A percentile compares a stretch with the other conserved stretches of the same genome.
Conservation (phyloP, 2,113 vertebrate genomes). For the Cephalopterus ornatus region DNA sequence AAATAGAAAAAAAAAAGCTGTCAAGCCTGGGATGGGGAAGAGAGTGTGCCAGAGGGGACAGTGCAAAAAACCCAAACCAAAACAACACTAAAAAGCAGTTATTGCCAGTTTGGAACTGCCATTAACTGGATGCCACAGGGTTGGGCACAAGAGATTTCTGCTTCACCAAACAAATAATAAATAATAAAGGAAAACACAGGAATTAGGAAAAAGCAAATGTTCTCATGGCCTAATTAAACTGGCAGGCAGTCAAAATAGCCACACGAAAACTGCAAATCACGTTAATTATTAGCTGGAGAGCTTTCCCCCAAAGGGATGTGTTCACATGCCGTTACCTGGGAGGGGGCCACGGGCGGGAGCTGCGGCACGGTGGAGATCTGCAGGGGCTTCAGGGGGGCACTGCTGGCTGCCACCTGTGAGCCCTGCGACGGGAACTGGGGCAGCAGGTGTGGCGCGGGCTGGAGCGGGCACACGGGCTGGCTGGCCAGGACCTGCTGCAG, state of each 20-base stretch:
- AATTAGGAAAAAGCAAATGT: neutral
- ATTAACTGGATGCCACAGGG: neutral
- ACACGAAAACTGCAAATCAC: neutral
- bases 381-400: slow-evolving; percentile 75
- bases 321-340: slow-evolving; percentile 64
- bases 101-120: neutral
- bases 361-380: slow-evolving; percentile 79
- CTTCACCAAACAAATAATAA: neutral
- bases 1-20: neutral
- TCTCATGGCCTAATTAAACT: neutral
- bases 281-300: neutral
- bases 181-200: neutral
- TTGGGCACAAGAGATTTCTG: neutral
- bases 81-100: neutral
- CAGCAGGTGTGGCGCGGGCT: slow-evolving; percentile 64
- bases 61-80: neutral
- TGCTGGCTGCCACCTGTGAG: slow-evolving; percentile 66
- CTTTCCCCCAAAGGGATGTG: fast-evolving
- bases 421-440: slow-evolving; percentile 68
- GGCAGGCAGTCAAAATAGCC: neutral
- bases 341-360: slow-evolving; percentile 61
- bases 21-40: neutral
- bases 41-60: neutral
- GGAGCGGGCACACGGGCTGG: slow-evolving; percentile 69
- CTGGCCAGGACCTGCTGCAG: slow-evolving; percentile 76